phyloP scores from a whole-genome alignment of 2,888 invertebrate genomes.

The Scaptomyza reducta region DNA sequence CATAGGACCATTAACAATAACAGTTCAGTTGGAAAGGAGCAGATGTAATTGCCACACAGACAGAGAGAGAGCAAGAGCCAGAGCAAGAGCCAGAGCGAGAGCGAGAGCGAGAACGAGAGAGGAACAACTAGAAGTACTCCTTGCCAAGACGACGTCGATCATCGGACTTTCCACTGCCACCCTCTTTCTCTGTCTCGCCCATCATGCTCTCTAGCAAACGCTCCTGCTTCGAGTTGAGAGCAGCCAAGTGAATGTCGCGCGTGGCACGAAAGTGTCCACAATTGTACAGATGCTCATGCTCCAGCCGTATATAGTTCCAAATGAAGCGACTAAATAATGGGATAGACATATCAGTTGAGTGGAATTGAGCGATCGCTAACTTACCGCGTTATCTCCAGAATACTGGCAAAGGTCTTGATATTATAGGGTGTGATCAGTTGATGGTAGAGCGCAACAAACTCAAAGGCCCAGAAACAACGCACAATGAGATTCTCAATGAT shows the following conservation, averaged over 20 bases:
- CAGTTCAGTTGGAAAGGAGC: slow-evolving; percentile 17
- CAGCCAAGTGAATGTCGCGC: slow-evolving; percentile 96
- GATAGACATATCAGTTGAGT: not conserved
- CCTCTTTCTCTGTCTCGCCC: slow-evolving; percentile 92
- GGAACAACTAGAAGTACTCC: slow-evolving; percentile 55
- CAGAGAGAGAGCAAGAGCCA: not conserved
- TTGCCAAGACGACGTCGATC: slow-evolving; percentile 49
- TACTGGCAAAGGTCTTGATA: slow-evolving; percentile 91
- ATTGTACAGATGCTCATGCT: slow-evolving; percentile 99
- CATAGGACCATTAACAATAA: slow-evolving; percentile 50
- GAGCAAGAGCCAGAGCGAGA: not conserved
- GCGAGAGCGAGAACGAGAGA: slow-evolving; percentile 1
- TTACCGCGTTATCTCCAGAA: slow-evolving; percentile 94
- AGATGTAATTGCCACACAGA: slow-evolving; percentile 36
- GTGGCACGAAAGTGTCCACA: slow-evolving; percentile 99
- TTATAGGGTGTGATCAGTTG: slow-evolving; percentile 89
- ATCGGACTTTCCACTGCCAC: slow-evolving; percentile 85
- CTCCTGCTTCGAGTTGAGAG: slow-evolving; percentile 93
- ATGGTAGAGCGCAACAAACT: slow-evolving; percentile 92
- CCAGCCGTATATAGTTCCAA: slow-evolving; percentile 99
- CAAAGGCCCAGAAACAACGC: slow-evolving; percentile 95
- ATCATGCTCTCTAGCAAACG: slow-evolving; percentile 94
- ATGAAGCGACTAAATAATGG: slow-evolving; percentile 90
- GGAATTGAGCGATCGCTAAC: not conserved
- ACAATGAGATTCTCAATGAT: slow-evolving; percentile 96